Base-by-base conservation (phyloP, 2,888 invertebrate species). In the Erpobdella octoculata region DNA sequence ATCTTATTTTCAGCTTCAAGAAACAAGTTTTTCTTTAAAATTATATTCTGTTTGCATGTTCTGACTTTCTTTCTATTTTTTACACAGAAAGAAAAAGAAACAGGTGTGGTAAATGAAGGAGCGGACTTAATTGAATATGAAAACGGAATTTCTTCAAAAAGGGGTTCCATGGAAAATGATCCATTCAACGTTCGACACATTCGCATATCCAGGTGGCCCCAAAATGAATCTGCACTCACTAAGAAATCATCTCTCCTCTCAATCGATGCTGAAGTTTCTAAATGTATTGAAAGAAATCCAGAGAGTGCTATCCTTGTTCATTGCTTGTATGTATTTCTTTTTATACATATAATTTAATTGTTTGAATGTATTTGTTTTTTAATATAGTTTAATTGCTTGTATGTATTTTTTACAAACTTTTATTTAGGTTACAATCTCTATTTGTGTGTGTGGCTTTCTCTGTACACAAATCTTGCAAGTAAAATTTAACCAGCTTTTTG, bases 321-420 rank as follows among this genome's bases (percentile, higher is more conserved):
- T 53, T 73, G 73, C 35, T 48, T 73, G 71, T 73, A 36, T 64
- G 70, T 65, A 37, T 6, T 15, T 28, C 21, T 31, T 15, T 28
- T 8, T 1, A 15, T 33, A 61, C 28, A 9, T 33, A n/a, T 61
- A 33, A 31, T 25, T 28, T 18, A 35, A 25, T 66, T 65, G n/a
- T 38, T 64, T 28, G 2, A 35, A 15, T 64, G n/a, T 37, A 15
- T 35, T 31, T 36, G 6, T 25, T n/a, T 25, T 18, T 28, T 33
- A n/a, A 18, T 28, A n/a, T 69, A 18, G 8, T 12, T 28, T 28
- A 35, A 15, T 28, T 8, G 33, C n/a, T 65, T 35, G 33, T 9
- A 18, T n/a, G n/a, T n/a, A n/a, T n/a, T n/a, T n/a, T n/a, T n/a
- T n/a, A n/a, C n/a, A n/a, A n/a, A n/a, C n/a, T n/a, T n/a, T n/a